These are phyloP conservation scores for Helostoma temminkii DNA, from an alignment of 2,797 vertebrate genomes.

Conservation along the genomic window DNA sequence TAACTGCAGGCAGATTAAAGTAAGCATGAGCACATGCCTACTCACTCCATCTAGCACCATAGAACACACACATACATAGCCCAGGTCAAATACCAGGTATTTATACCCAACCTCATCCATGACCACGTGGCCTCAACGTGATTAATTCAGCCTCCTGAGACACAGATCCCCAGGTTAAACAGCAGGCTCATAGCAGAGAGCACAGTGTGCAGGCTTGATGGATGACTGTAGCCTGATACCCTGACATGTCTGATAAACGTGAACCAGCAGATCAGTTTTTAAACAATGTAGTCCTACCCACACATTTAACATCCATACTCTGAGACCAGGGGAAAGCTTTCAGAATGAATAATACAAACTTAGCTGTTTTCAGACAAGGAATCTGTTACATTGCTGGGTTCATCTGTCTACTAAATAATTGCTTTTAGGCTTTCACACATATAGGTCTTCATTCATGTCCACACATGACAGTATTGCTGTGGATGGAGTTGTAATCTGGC, in stretches of 20 bases:
- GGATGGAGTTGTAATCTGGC: slow-evolving; percentile 18
- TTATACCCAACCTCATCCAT: slow-evolving; percentile 67
- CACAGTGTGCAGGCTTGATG: slow-evolving; percentile 66
- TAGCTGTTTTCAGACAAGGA: slow-evolving; percentile 47
- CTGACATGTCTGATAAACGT: slow-evolving; percentile 78
- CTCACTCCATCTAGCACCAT: slow-evolving; percentile 40
- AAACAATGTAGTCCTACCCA: slow-evolving; percentile 71
- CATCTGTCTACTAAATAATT: slow-evolving; percentile 55
- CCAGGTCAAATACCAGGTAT: slow-evolving; percentile 67
- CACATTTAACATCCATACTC: slow-evolving; percentile 68
- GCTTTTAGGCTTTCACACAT: slow-evolving; percentile 30
- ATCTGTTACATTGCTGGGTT: slow-evolving; percentile 48
- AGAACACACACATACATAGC: slow-evolving; percentile 24
- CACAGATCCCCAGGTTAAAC: slow-evolving; percentile 73
- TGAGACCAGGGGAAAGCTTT: slow-evolving; percentile 57
- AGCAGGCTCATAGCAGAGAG: slow-evolving; percentile 58
- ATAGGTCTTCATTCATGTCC: slow-evolving; percentile 44
- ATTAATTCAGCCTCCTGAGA: slow-evolving; percentile 76
- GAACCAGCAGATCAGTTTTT: slow-evolving; percentile 70
- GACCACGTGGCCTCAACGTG: slow-evolving; percentile 57
- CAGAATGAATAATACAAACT: slow-evolving; percentile 66
- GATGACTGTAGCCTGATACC: slow-evolving; percentile 62
- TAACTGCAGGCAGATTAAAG: slow-evolving; percentile 40
- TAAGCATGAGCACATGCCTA: slow-evolving; percentile 13
- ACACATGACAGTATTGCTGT: slow-evolving; percentile 42